phyloP scores from a whole-genome alignment of 1,140 invertebrate species.

The Danaus plexippus region DNA sequence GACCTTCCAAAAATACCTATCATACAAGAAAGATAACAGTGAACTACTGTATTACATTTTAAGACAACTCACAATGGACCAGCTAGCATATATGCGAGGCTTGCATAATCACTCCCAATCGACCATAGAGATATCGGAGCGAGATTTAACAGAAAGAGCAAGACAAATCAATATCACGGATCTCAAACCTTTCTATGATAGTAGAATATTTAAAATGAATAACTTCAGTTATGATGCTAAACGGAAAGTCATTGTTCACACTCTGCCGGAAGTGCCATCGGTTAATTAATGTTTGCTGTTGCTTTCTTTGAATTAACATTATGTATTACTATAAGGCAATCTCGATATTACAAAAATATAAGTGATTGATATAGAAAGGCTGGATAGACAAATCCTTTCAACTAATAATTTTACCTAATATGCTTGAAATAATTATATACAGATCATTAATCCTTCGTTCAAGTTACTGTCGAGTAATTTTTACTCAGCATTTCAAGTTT shows the following conservation, averaged over 20 bases:
- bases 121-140: slow-evolving; percentile 91
- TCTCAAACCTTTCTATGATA: slow-evolving; percentile 92
- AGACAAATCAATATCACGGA: slow-evolving; percentile 94
- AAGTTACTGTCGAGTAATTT: too few relatives aligned
- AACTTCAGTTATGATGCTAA: slow-evolving; percentile 89
- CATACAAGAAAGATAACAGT: slow-evolving; percentile 96
- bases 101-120: slow-evolving; percentile 81
- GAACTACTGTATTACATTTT: slow-evolving; percentile 97
- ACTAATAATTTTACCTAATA: too few relatives aligned
- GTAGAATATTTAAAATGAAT: slow-evolving; percentile 92
- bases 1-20: slow-evolving; percentile 94
- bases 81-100: slow-evolving; percentile 88
- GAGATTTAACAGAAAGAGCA: slow-evolving; percentile 92
- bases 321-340: too few relatives aligned
- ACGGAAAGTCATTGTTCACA: slow-evolving; percentile 89
- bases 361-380: too few relatives aligned
- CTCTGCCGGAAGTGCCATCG: slow-evolving; percentile 74
- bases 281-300: slow-evolving; percentile 12
- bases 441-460: too few relatives aligned
- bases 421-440: too few relatives aligned
- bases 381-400: too few relatives aligned
- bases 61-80: slow-evolving; percentile 93
- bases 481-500: too few relatives aligned
- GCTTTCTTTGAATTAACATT: neutral
- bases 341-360: too few relatives aligned